Base-by-base conservation (phyloP, 2,113 vertebrate species). In the Mastomys coucha region DNA sequence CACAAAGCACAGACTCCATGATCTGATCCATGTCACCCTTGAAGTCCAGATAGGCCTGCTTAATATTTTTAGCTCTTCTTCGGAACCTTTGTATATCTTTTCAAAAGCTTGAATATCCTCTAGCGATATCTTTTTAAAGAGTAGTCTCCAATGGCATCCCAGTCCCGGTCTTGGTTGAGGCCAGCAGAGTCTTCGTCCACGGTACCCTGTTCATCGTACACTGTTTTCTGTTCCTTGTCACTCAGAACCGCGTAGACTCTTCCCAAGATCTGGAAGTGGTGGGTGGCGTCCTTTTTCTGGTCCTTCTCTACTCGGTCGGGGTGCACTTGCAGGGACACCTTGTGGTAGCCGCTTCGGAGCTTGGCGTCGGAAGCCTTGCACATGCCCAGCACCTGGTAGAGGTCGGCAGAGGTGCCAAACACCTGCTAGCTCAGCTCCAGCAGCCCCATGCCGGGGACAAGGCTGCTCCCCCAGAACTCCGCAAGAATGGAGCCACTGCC, bases 261-360 rank as follows among this genome's bases (percentile, higher is more conserved):
- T n/a, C 99, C 98, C 82, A 99, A 97, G 92, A 99, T 98, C 99
- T 99, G 99, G 96, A 99, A 99, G 28, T 98, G 99, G 91, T 98
- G 98, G 0, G 99, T 99, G 91, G 99, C 99, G 69, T 93, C 97
- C 69, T 99, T 98, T 89, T 98, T 98, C 5, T 76, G 26, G 51
- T 96, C 98, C 5, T 99, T 97, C 2, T 97, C 98, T 13, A 98
- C 99, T 51, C 99, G 98, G 98, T 99, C 99, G 0, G 99, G 99
- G 60, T 99, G 99, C 0, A 99, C 99, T 67, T 94, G 98, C 31
- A 99, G 98, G 5, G 99, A 99, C 85, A 98, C 98, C 95, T 99
- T 99, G 97, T 98, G 99, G 98, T 99, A 99, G 42, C 98, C 99
- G 65, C 99, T 99, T 10, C 99, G 99, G 93, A 99, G 96, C 93